Evolutionary conservation across 2,888 invertebrate genomes (phyloP).

Genomic region (Anthoptus insignis): DNA sequence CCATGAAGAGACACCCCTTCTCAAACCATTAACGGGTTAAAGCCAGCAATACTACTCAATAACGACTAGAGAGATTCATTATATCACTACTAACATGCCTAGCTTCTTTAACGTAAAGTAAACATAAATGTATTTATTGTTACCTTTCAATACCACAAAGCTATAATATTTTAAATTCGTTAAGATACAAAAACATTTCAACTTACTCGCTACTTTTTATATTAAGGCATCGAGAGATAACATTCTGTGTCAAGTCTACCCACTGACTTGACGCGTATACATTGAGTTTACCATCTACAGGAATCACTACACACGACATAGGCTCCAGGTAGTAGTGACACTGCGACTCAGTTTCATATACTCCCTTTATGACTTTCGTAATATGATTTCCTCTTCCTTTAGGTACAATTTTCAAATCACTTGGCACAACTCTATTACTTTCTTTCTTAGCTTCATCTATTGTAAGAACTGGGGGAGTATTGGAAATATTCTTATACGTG

Average conservation of each 20-base stretch:
- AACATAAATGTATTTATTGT: too few relatives aligned
- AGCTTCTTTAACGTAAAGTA: too few relatives aligned
- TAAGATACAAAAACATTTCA: too few relatives aligned
- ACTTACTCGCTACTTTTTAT: constrained; percentile 86
- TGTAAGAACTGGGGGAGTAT: constrained; percentile 64
- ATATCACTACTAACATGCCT: too few relatives aligned
- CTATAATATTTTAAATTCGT: too few relatives aligned
- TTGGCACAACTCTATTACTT: constrained; percentile 53
- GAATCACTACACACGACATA: constrained; percentile 88
- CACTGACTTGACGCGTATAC: constrained; percentile 89
- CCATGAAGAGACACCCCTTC: too few relatives aligned
- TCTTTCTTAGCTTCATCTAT: constrained; percentile 62
- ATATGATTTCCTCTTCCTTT: constrained; percentile 66
- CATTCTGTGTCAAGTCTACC: constrained; percentile 87
- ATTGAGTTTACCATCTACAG: constrained; percentile 90
- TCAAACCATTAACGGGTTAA: too few relatives aligned
- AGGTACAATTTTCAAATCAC: constrained; percentile 56
- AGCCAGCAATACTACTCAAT: too few relatives aligned
- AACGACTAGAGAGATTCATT: too few relatives aligned
- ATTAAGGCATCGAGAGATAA: constrained; percentile 83
- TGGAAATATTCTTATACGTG: constrained; percentile 4
- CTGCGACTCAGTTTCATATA: constrained; percentile 87
- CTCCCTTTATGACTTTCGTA: constrained; percentile 80
- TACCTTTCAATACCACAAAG: too few relatives aligned
- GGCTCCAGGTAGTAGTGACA: constrained; percentile 93